These are phyloP conservation scores for Lithobates pipiens DNA, from an alignment of 2,797 vertebrate genomes.

Conservation along the genomic window DNA sequence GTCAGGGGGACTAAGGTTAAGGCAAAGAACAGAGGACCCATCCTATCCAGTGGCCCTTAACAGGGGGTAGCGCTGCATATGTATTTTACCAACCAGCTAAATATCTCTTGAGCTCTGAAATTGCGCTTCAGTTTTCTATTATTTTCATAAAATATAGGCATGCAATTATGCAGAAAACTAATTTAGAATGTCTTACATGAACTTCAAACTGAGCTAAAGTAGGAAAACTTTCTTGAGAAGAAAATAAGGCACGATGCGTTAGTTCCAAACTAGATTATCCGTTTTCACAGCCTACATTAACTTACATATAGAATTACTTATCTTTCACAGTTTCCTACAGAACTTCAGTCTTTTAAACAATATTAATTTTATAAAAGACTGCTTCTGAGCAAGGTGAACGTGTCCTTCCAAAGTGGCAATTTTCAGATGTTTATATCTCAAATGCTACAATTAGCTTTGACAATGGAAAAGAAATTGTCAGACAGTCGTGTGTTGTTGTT, in stretches of 20 bases:
- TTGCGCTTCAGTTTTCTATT: too few species aligned
- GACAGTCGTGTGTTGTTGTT: constrained; percentile 26
- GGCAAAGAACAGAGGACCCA: too few species aligned
- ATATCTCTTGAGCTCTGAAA: too few species aligned
- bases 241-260: background rate
- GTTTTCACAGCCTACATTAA: background rate
- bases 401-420: constrained; percentile 49
- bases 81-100: too few species aligned
- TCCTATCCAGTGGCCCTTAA: too few species aligned
- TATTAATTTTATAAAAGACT: constrained; percentile 47
- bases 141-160: too few species aligned
- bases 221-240: background rate
- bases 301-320: background rate
- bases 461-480: constrained; percentile 47
- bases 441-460: constrained; percentile 48
- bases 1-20: too few species aligned
- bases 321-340: background rate
- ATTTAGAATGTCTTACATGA: too few species aligned
- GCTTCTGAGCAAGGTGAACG: constrained; percentile 47
- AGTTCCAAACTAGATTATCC: background rate
- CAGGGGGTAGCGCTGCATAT: too few species aligned
- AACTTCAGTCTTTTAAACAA: constrained; percentile 21
- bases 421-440: constrained; percentile 56
- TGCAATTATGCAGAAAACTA: too few species aligned
- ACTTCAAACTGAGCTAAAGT: too few species aligned